Evolutionary conservation across 2,113 vertebrate genomes (phyloP).

Genomic region (Microtus pennsylvanicus): DNA sequence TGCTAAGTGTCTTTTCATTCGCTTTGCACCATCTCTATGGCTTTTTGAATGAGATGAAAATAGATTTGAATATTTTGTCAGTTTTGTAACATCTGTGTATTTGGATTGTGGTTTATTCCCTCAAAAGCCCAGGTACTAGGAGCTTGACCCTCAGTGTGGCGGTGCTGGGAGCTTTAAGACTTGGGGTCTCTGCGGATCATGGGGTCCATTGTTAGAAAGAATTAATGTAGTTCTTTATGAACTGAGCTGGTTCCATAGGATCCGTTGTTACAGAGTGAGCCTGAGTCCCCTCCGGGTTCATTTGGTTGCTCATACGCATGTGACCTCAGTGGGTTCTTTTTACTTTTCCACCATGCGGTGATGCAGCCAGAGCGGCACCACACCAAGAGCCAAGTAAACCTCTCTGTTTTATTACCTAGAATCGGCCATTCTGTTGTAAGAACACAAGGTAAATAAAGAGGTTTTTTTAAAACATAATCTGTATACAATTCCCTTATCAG

Average conservation of each 20-base stretch:
- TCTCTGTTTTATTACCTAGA: not conserved
- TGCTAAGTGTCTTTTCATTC: not conserved
- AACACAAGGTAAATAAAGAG: not conserved
- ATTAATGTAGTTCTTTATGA: not conserved
- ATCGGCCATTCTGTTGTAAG: not conserved
- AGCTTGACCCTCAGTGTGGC: not conserved
- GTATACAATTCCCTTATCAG: not conserved
- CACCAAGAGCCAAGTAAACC: not conserved
- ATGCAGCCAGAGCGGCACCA: not conserved
- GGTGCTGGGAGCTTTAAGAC: not conserved
- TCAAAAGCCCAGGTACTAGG: not conserved
- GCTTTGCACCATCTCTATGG: not conserved
- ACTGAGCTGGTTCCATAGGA: not conserved
- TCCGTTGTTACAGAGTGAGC: no score
- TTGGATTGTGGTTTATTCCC: not conserved
- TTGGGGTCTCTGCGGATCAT: no score
- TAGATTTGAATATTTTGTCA: conserved; percentile 17
- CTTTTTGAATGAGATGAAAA: not conserved
- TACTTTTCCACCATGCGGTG: not conserved
- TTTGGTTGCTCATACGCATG: not conserved
- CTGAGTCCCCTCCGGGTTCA: not conserved
- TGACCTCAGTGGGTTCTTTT: not conserved
- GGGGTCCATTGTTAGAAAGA: not conserved
- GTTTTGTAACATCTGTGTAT: not conserved
- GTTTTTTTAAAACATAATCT: not conserved